These are phyloP conservation scores for Aurelia coerulea DNA, from an alignment of 30 jellyfish, hydroid and myxozoan species.

Conservation along the genomic window DNA sequence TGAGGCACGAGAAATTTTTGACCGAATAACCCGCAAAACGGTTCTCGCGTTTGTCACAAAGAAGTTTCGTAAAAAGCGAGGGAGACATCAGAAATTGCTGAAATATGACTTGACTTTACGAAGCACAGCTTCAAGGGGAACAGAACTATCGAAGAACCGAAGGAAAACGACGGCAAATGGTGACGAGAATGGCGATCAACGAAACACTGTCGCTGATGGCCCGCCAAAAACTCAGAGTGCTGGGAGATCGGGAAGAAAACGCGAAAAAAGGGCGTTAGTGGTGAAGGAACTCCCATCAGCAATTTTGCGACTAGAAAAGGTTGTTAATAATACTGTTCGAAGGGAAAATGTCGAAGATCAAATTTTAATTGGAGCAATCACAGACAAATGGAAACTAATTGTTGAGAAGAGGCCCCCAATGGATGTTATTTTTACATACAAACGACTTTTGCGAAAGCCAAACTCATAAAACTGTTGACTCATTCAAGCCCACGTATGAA, in stretches of 20 bases:
- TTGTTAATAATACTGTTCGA: neutral
- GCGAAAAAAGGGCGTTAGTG: neutral
- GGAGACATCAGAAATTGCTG: neutral
- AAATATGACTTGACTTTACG: constrained; percentile 12
- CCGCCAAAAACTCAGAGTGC: neutral
- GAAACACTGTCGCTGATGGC: neutral
- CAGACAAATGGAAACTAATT: constrained; percentile 31
- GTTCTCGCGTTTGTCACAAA: constrained; percentile 28
- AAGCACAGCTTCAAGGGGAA: constrained; percentile 11
- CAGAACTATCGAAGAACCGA: neutral
- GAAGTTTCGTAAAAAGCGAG: constrained; percentile 20
- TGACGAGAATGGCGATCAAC: neutral
- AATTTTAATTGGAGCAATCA: constrained; percentile 25
- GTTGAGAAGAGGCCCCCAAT: constrained; percentile 35
- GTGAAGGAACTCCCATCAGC: neutral
- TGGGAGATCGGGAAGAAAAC: neutral
- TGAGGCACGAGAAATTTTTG: constrained; percentile 47
- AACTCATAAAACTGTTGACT: no score
- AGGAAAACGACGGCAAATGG: neutral
- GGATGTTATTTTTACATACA: constrained; percentile 30
- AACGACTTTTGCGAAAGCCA: constrained; percentile 19
- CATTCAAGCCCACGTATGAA: no score
- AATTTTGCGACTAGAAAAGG: constrained; percentile 4
- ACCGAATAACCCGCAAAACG: constrained; percentile 12
- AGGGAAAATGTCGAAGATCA: constrained; percentile 37